phyloP scores from a whole-genome alignment of 2,113 vertebrate species.

The Pelvicachromis taeniatus region DNA sequence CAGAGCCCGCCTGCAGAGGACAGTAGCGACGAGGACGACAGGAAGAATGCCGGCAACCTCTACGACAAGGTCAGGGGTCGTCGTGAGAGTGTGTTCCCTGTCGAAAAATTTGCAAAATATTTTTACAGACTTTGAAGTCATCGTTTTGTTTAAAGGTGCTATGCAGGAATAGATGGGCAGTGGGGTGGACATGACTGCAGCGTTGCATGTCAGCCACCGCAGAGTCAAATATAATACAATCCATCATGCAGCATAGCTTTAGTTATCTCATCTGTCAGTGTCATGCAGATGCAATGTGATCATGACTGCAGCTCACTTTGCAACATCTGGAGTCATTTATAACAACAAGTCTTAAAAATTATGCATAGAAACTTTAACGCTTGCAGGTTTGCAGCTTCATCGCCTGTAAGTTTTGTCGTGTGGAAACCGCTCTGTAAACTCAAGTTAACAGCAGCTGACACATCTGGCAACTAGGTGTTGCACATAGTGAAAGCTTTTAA shows the following conservation, averaged over 20 bases:
- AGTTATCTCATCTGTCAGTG: neutral
- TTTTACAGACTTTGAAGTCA: neutral
- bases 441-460: neutral
- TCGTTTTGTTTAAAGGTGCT: neutral
- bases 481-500: neutral
- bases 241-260: neutral
- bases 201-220: neutral
- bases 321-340: neutral
- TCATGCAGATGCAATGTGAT: neutral
- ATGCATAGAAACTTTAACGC: neutral
- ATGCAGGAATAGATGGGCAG: neutral
- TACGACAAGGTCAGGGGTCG: constrained; percentile 88
- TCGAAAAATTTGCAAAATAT: neutral
- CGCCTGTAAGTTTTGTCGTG: neutral
- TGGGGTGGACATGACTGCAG: neutral
- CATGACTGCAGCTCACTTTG: neutral
- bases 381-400: neutral
- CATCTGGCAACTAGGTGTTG: neutral
- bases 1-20: constrained; percentile 93
- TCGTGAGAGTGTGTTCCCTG: neutral
- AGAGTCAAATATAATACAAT: neutral
- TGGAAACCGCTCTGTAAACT: neutral
- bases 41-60: constrained; percentile 90
- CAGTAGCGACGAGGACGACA: constrained; percentile 98
- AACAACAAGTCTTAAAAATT: neutral